Percentiles rank a stretch among this genome's conserved stretches.
Evolutionary conservation across 2,113 vertebrate species (phyloP).

Genomic region (Hyla sarda): DNA sequence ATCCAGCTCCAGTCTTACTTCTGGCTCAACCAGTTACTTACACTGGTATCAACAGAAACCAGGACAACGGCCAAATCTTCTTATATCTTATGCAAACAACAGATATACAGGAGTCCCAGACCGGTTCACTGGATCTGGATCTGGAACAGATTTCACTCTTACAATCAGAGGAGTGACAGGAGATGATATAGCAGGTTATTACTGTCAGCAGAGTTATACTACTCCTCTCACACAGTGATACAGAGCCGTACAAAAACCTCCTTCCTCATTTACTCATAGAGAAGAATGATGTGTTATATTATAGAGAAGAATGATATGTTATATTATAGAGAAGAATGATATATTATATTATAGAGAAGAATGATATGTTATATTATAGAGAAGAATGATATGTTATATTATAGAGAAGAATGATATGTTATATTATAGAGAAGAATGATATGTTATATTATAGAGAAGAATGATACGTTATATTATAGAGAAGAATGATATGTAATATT

Average conservation of each 20-base stretch:
- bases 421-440: too few relatives aligned
- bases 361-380: too few relatives aligned
- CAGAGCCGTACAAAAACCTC: constrained; percentile 48
- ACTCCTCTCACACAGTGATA: constrained; percentile 25
- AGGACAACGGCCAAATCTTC: neutral
- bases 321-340: too few relatives aligned
- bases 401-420: too few relatives aligned
- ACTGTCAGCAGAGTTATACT: constrained; percentile 58
- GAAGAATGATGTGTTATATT: too few relatives aligned
- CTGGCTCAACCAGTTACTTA: constrained; percentile 27
- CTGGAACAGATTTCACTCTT: constrained; percentile 61
- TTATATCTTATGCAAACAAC: neutral
- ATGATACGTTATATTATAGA: too few relatives aligned
- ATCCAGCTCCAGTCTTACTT: neutral
- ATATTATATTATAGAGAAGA: too few relatives aligned
- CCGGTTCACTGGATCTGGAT: constrained; percentile 62
- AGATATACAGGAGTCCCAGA: rapidly evolving
- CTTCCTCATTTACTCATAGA: too few relatives aligned
- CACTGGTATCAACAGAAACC: constrained; percentile 53
- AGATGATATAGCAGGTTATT: constrained; percentile 67
- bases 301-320: too few relatives aligned
- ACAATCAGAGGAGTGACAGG: constrained; percentile 64
- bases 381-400: too few relatives aligned
- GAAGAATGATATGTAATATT: too few relatives aligned
- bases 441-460: too few relatives aligned